Evolutionary conservation across 2,888 invertebrate species (phyloP).

Genomic region (Atethmia centrago): DNA sequence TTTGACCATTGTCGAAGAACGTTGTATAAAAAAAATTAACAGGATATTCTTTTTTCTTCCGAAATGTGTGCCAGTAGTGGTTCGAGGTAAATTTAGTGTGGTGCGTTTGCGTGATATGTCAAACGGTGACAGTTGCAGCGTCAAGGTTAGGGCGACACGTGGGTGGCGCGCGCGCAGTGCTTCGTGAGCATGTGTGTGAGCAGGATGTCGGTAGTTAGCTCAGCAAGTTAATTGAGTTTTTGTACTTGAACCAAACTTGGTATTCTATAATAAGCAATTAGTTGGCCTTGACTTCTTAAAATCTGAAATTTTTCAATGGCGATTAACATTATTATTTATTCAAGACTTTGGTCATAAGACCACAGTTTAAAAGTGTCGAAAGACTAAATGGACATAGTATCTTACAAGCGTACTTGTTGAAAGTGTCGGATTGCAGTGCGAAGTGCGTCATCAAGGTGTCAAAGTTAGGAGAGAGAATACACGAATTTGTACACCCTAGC

Average conservation of each 20-base stretch:
- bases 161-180: slow-evolving; percentile 43
- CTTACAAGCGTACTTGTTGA: not conserved
- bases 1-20: not conserved
- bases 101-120: slow-evolving; percentile 37
- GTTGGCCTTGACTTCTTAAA: slow-evolving; percentile 27
- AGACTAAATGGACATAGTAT: not conserved
- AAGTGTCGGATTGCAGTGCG: slow-evolving; percentile 24
- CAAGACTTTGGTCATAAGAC: not conserved
- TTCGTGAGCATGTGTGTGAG: slow-evolving; percentile 25
- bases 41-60: not conserved
- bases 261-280: slow-evolving; percentile 39
- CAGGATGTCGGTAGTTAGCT: slow-evolving; percentile 53
- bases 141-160: slow-evolving; percentile 61
- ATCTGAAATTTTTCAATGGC: not conserved
- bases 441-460: slow-evolving; percentile 19
- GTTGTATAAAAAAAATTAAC: not conserved
- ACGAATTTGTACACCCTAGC: slow-evolving; percentile 2
- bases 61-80: slow-evolving; percentile 35
- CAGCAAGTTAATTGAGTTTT: slow-evolving; percentile 42
- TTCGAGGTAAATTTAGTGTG: slow-evolving; percentile 27
- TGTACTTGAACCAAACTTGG: slow-evolving; percentile 47
- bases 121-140: slow-evolving; percentile 55
- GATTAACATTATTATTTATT: not conserved
- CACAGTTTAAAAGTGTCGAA: slow-evolving; percentile 1
- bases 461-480: slow-evolving; percentile 3